phyloP scores from a whole-genome alignment of 2,113 vertebrate species.

The Parotia lawesii region DNA sequence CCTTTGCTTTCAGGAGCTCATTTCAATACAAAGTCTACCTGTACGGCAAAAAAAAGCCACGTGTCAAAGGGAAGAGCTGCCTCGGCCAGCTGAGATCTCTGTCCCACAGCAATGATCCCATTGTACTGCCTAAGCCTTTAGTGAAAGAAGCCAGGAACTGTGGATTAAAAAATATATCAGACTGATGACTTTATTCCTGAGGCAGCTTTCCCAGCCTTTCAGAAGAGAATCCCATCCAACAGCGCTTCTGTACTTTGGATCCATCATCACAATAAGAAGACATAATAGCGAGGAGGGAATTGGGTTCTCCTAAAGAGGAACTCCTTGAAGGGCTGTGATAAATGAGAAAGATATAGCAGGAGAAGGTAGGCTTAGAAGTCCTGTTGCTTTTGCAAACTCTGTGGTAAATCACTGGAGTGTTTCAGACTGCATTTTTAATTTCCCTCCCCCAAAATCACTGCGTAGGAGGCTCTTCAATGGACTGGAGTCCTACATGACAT shows the following conservation, averaged over 20 bases:
- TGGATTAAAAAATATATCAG: background rate
- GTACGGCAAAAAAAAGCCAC: background rate
- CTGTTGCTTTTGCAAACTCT: background rate
- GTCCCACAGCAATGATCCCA: background rate
- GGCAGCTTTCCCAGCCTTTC: background rate
- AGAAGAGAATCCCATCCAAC: background rate
- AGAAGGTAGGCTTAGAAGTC: background rate
- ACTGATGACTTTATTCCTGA: background rate
- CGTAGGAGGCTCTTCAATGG: fast-evolving
- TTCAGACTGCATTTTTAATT: background rate
- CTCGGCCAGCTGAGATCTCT: background rate
- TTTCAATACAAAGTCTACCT: background rate
- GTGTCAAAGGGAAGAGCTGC: background rate
- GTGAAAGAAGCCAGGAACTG: background rate
- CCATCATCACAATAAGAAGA: background rate
- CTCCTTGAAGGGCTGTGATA: background rate
- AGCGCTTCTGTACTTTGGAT: background rate
- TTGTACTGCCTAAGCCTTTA: background rate
- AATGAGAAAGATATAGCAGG: background rate
- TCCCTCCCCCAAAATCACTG: background rate
- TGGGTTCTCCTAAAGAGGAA: background rate
- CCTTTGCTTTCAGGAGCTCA: background rate
- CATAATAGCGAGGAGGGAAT: background rate
- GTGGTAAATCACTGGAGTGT: background rate
- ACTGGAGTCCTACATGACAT: background rate